These are phyloP conservation scores for Pseudopodoces humilis DNA, from an alignment of 2,113 vertebrate species.

Conservation along the genomic window DNA sequence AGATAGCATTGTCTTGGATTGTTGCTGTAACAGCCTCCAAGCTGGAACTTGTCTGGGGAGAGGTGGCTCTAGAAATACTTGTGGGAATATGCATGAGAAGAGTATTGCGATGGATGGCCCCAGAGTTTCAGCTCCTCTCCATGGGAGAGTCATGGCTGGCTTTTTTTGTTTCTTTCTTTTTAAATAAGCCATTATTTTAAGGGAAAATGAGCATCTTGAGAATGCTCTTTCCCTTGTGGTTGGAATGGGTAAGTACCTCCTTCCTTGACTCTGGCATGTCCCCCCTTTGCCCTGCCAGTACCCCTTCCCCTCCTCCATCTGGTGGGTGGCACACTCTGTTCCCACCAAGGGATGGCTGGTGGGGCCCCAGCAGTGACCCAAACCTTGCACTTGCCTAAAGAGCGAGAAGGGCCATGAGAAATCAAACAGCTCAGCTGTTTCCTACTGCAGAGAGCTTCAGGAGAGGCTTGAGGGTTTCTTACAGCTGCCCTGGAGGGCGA, in stretches of 20 bases:
- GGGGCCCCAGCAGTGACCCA: neutral
- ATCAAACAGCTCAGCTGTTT: neutral
- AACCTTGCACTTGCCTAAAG: neutral
- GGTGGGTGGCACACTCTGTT: neutral
- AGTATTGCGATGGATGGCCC: neutral
- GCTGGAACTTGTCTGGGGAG: neutral
- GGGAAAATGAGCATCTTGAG: neutral
- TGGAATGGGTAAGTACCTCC: neutral
- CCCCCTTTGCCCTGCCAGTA: neutral
- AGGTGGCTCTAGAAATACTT: neutral
- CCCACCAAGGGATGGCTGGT: neutral
- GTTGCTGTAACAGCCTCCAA: neutral
- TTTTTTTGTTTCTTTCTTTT: neutral
- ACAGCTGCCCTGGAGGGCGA: accelerated
- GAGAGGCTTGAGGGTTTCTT: neutral
- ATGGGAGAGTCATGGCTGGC: neutral
- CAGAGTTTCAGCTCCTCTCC: neutral
- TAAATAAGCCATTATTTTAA: neutral
- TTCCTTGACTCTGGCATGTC: neutral
- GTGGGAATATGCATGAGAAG: neutral
- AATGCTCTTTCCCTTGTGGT: neutral
- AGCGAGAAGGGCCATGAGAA: neutral
- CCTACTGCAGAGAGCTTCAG: neutral
- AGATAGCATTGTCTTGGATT: accelerated
- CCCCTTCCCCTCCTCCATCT: neutral